Evolutionary conservation across 2,113 vertebrate genomes (phyloP).

Genomic region (Clupea harengus): DNA sequence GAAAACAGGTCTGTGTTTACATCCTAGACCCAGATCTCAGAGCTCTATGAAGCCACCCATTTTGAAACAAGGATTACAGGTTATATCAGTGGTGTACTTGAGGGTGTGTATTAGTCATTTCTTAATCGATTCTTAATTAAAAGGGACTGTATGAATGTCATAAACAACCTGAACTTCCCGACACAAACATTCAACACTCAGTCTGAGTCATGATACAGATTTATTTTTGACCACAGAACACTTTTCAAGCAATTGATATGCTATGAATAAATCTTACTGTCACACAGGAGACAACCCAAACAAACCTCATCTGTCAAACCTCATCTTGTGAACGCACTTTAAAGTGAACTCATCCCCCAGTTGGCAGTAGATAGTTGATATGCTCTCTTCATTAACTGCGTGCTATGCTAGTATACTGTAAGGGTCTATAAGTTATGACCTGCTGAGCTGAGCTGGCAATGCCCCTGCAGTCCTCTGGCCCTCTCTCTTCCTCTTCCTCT

Average conservation of each 20-base stretch:
- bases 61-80: neutral
- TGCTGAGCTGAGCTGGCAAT: slow-evolving; percentile 15
- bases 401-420: neutral
- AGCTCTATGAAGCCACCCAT: neutral
- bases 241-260: neutral
- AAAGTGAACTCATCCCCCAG: neutral
- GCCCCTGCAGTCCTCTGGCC: neutral
- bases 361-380: neutral
- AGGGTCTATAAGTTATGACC: neutral
- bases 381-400: neutral
- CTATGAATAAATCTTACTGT: neutral
- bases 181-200: neutral
- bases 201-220: neutral
- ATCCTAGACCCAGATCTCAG: neutral
- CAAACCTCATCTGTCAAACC: neutral
- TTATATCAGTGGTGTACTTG: neutral
- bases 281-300: neutral
- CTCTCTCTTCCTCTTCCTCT: neutral
- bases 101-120: neutral
- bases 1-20: neutral
- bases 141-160: neutral
- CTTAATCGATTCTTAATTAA: too few species aligned
- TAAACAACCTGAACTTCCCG: neutral
- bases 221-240: neutral
- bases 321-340: neutral